phyloP scores from a whole-genome alignment of 1,140 invertebrate species.

The Delia radicum region DNA sequence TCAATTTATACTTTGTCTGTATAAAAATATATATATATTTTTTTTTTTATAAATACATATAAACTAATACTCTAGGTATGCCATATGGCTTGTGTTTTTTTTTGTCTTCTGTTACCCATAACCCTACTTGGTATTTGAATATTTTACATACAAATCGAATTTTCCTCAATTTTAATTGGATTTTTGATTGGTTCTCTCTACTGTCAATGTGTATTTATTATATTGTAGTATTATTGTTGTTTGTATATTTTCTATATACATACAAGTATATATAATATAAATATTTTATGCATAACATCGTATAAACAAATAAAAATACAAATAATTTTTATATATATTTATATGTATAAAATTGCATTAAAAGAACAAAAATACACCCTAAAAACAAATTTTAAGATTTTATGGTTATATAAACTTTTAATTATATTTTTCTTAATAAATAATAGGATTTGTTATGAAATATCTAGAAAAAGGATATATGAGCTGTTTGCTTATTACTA shows the following conservation, averaged over 20 bases:
- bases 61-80: neutral
- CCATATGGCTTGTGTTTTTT: neutral
- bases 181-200: constrained; percentile 56
- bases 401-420: neutral
- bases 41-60: neutral
- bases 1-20: neutral
- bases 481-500: too few species aligned
- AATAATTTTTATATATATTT: neutral
- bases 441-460: too few species aligned
- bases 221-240: constrained; percentile 7
- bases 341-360: neutral
- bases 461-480: too few species aligned
- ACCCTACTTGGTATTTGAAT: constrained; percentile 27
- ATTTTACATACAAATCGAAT: constrained; percentile 57
- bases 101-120: neutral
- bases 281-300: neutral
- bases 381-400: neutral
- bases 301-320: neutral
- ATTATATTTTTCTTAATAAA: neutral
- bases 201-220: constrained; percentile 43
- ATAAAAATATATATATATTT: neutral
- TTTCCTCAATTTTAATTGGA: constrained; percentile 57
- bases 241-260: neutral
- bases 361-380: neutral
- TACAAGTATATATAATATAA: neutral